Evolutionary conservation across 2,888 invertebrate genomes (phyloP).

Genomic region (Plagiodera versicolora): DNA sequence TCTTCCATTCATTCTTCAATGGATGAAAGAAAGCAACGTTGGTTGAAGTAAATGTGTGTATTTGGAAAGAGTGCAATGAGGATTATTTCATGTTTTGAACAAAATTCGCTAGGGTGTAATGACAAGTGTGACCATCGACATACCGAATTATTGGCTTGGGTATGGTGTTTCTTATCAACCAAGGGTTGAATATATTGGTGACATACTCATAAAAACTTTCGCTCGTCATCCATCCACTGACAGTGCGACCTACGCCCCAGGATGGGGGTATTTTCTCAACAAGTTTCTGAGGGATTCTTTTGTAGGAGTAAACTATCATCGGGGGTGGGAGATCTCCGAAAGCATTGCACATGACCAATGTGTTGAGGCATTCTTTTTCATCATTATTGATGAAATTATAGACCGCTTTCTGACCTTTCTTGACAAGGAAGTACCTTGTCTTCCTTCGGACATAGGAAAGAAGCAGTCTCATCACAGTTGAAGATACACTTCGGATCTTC

Average conservation of each 20-base stretch:
- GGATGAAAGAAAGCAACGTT: conserved; percentile 8
- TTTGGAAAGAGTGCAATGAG: conserved; percentile 13
- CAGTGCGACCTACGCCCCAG: conserved; percentile 36
- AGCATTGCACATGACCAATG: conserved; percentile 36
- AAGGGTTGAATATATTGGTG: conserved; percentile 45
- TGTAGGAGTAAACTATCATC: conserved; percentile 40
- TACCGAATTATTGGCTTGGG: conserved; percentile 10
- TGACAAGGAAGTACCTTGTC: background rate
- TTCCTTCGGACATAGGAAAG: background rate
- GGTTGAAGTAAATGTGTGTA: conserved; percentile 10
- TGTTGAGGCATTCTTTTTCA: conserved; percentile 39
- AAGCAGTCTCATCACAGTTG: background rate
- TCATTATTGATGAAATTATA: conserved; percentile 27
- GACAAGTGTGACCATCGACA: conserved; percentile 17
- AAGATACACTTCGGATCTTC: background rate
- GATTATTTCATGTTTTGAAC: conserved; percentile 17
- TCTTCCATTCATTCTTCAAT: conserved; percentile 13
- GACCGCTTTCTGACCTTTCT: conserved; percentile 21
- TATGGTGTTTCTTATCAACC: conserved; percentile 10
- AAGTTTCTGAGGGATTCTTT: conserved; percentile 40
- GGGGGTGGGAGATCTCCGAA: conserved; percentile 31
- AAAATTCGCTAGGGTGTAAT: conserved; percentile 15
- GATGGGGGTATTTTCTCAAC: conserved; percentile 38
- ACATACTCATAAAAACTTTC: conserved; percentile 51
- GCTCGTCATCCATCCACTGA: conserved; percentile 53